These are phyloP conservation scores for Anthrax anthrax DNA, from an alignment of 2,888 invertebrate genomes.

Conservation along the genomic window DNA sequence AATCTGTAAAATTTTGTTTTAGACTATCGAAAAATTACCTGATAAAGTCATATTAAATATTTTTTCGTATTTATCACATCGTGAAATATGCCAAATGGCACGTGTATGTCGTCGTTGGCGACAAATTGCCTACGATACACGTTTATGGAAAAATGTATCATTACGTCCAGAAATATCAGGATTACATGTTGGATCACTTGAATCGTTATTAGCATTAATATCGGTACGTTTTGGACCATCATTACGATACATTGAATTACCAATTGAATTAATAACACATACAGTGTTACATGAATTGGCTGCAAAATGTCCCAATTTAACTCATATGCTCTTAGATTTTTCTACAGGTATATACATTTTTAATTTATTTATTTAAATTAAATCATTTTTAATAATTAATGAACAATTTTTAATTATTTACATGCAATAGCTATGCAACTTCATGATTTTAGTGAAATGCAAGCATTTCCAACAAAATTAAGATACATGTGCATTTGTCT, in stretches of 20 bases:
- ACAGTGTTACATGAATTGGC: slow-evolving; percentile 93
- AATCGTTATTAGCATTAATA: slow-evolving; percentile 74
- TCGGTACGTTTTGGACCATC: slow-evolving; percentile 79
- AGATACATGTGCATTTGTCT: slow-evolving; percentile 91
- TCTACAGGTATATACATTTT: slow-evolving; percentile 51
- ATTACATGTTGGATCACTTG: slow-evolving; percentile 52
- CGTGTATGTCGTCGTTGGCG: slow-evolving; percentile 94
- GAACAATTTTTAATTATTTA: neutral
- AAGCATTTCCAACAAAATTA: slow-evolving; percentile 95
- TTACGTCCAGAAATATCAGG: slow-evolving; percentile 94
- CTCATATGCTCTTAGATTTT: slow-evolving; percentile 92
- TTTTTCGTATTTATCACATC: slow-evolving; percentile 86
- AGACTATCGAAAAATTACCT: slow-evolving; percentile 93
- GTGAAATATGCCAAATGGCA: slow-evolving; percentile 88
- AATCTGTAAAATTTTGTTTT: too few relatives aligned
- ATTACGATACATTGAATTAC: slow-evolving; percentile 79
- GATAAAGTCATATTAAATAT: slow-evolving; percentile 91
- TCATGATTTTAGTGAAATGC: slow-evolving; percentile 98
- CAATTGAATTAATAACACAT: slow-evolving; percentile 92
- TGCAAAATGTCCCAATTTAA: slow-evolving; percentile 88
- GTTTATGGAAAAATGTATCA: slow-evolving; percentile 91
- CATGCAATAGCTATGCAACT: slow-evolving; percentile 72
- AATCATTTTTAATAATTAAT: too few relatives aligned
- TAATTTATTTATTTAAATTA: neutral
- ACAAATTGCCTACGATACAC: slow-evolving; percentile 85